Base-by-base conservation (phyloP, 2,888 invertebrate genomes). In the Malacosoma neustria region DNA sequence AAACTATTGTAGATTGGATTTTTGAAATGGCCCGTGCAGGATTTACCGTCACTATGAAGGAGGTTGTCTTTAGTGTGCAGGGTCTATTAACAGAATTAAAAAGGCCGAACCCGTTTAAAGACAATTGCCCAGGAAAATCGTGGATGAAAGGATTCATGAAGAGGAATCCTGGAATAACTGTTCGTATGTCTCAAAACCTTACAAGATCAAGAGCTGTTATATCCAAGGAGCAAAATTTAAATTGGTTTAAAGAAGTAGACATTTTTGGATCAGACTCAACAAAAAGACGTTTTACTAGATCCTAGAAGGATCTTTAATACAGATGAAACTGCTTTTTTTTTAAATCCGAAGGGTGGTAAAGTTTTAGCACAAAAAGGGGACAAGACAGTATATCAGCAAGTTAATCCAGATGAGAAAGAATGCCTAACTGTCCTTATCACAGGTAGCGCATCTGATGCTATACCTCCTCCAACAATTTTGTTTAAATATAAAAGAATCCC, bases 41-140 rank as follows among this genome's bases (percentile, higher is more conserved):
- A 13, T 51, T 48, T 35, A 48, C 49, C 3, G 34, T 51, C 13
- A 44, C 41, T 11, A 45, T 38, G 33, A 35, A 42, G 6, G 36
- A 52, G 12, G 34, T 54, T 6, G 31, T 49, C 7, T 36, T 42
- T 14, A 54, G 49, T 37, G 48, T 46, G 14, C 39, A 46, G 38
- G 30, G 38, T 30, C 12, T 48, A 3, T 33, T 42, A 13, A 33
- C 29, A 34, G 39, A 46, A 32, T 38, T 49, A 34, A 36, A 40
- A 4, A 48, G 35, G 14, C 34, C 32, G 7, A 46, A 43, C 32
- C 42, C 38, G 29, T 47, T 46, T 38, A 39, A 30, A 38, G 38
- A 12, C 14, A 40, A 15, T 15, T 4, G 5, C 4, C 15, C 15
- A 15, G 15, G 15, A 15, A 15, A 15, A 15, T 4, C 15, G 5